Evolutionary conservation across 2,888 invertebrate genomes (phyloP).

Genomic region (Eilema sororculum): DNA sequence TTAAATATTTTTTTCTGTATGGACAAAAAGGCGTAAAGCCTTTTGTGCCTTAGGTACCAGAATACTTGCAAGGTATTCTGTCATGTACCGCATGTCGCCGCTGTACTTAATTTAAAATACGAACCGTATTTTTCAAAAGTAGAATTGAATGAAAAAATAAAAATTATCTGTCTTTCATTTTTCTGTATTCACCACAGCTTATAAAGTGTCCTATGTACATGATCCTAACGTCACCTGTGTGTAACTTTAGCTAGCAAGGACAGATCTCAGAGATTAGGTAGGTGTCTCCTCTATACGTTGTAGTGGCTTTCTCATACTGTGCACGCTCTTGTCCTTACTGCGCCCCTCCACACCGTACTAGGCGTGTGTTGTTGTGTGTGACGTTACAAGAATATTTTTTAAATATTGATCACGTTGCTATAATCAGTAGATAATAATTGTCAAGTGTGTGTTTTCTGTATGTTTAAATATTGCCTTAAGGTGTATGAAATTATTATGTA

Average conservation of each 20-base stretch:
- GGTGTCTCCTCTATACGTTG: conserved; percentile 53
- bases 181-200: conserved; percentile 41
- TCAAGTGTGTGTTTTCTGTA: no score
- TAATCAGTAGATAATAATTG: no score
- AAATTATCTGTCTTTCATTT: conserved; percentile 28
- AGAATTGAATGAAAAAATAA: conserved; percentile 31
- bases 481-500: no score
- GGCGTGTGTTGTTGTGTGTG: conserved; percentile 37
- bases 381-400: conserved; percentile 25
- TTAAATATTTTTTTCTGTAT: no score
- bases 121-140: not conserved
- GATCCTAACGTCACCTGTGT: conserved; percentile 59
- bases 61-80: not conserved
- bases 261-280: conserved; percentile 69
- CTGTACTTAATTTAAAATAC: not conserved
- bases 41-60: no score
- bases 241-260: conserved; percentile 74
- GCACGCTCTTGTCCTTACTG: conserved; percentile 42
- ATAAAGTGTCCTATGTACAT: conserved; percentile 44
- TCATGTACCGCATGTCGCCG: not conserved
- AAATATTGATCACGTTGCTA: no score
- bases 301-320: conserved; percentile 44
- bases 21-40: no score
- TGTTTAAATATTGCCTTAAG: no score
- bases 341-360: conserved; percentile 24